Conservation (phyloP, 2,113 vertebrate species). For the Toxostoma redivivum region DNA sequence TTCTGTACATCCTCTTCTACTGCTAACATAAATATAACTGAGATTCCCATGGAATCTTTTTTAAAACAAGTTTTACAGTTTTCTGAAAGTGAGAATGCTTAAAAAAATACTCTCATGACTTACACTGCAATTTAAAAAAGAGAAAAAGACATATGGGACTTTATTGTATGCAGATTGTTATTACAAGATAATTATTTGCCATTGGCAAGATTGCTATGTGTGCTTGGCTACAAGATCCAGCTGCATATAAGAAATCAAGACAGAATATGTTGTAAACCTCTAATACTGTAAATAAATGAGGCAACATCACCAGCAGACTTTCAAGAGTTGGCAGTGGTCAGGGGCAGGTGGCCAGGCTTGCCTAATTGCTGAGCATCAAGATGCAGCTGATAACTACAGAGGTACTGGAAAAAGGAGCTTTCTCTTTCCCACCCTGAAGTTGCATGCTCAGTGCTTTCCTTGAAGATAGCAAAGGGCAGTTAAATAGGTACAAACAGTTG, state of each 20-base stretch:
- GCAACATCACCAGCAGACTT: neutral
- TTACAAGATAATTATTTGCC: neutral
- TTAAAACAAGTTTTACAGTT: neutral
- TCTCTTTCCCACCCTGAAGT: neutral
- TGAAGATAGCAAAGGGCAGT: neutral
- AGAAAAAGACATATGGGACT: rapidly evolving
- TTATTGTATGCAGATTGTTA: rapidly evolving
- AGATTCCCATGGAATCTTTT: neutral
- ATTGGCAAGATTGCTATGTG: rapidly evolving
- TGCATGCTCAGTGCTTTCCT: neutral
- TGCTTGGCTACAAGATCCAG: neutral
- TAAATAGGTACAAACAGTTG: neutral
- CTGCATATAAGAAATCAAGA: neutral
- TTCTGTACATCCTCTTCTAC: neutral
- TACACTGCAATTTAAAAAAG: neutral
- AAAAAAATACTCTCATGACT: neutral
- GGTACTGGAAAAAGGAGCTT: neutral
- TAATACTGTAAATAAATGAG: neutral
- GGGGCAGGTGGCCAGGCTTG: neutral
- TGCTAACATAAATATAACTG: neutral
- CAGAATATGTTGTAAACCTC: neutral
- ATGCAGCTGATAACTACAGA: neutral
- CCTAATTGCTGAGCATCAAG: neutral
- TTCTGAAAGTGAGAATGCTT: neutral
- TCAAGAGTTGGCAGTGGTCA: neutral